Evolutionary conservation across 2,888 invertebrate genomes (phyloP).

Genomic region (Metalampra italica): DNA sequence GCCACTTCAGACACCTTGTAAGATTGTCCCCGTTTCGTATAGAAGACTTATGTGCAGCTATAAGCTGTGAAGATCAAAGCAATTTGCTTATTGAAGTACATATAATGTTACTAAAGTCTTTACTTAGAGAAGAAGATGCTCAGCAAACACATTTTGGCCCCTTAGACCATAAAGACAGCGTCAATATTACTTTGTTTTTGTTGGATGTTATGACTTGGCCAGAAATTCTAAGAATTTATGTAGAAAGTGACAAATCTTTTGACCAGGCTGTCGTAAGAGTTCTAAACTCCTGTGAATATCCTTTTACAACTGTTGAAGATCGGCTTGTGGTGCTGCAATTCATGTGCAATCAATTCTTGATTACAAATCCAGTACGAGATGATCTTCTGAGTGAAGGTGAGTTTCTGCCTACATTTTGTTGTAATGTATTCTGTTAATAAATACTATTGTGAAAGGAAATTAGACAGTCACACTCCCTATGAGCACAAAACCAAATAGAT

Average conservation of each 20-base stretch:
- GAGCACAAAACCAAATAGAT: too few relatives aligned
- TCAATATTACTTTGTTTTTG: conserved; percentile 94
- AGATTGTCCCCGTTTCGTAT: conserved; percentile 96
- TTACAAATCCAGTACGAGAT: conserved; percentile 94
- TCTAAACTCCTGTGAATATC: conserved; percentile 88
- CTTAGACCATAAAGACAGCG: conserved; percentile 97
- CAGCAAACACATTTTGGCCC: conserved; percentile 98
- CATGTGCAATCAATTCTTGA: conserved; percentile 95
- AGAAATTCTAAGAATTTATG: conserved; percentile 91
- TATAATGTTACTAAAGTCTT: conserved; percentile 93
- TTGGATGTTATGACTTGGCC: conserved; percentile 98
- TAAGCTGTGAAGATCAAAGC: conserved; percentile 95
- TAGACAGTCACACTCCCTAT: too few relatives aligned
- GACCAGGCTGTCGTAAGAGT: conserved; percentile 85
- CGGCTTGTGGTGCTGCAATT: conserved; percentile 91
- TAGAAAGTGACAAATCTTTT: conserved; percentile 93
- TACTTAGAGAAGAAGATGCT: conserved; percentile 94
- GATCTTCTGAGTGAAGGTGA: conserved; percentile 95
- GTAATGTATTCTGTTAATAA: background rate
- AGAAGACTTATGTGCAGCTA: conserved; percentile 97
- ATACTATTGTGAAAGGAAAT: too few relatives aligned
- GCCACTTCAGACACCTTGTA: conserved; percentile 94
- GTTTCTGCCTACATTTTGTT: conserved; percentile 7
- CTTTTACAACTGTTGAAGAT: conserved; percentile 89
- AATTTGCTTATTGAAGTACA: conserved; percentile 95